A percentile compares a stretch with the other conserved stretches of the same genome.
Conservation (phyloP, 2,113 vertebrate genomes). For the Symphodus melops region DNA sequence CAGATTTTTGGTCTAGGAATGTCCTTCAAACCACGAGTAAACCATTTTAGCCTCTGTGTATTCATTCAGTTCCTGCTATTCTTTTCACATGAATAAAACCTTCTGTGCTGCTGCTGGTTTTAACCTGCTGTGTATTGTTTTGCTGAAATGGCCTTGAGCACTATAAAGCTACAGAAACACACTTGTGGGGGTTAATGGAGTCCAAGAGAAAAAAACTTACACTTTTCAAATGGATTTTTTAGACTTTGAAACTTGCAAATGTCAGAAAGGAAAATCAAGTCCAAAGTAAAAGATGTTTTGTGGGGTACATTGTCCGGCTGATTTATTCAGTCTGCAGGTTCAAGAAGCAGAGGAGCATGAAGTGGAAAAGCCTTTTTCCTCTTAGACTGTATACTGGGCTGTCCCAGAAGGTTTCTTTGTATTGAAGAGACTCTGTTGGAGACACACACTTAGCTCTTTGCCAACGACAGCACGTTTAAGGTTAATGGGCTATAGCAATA, state of each 20-base stretch:
- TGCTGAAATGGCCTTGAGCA: neutral
- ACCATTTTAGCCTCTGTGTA: neutral
- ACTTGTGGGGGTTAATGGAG: neutral
- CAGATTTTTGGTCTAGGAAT: no score
- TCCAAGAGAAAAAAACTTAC: neutral
- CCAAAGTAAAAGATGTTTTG: slow-evolving; percentile 22
- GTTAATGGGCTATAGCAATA: no score
- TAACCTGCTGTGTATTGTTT: neutral
- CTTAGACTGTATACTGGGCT: neutral
- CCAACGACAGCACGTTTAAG: no score
- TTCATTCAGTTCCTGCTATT: neutral
- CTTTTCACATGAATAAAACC: neutral
- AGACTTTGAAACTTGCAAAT: neutral
- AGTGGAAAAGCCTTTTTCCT: slow-evolving; percentile 28
- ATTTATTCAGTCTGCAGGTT: slow-evolving; percentile 25
- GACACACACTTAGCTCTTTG: no score
- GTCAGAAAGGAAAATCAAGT: neutral
- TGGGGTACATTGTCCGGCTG: neutral
- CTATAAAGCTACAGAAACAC: neutral
- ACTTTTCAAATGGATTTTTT: neutral
- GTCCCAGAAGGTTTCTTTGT: slow-evolving; percentile 45
- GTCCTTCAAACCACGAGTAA: no score
- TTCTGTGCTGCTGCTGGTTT: neutral
- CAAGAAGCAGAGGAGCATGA: slow-evolving; percentile 45
- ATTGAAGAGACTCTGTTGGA: slow-evolving; percentile 17